phyloP scores from a whole-genome alignment of 92 coral and sea anemone species.

The Parazoanthus swiftii region DNA sequence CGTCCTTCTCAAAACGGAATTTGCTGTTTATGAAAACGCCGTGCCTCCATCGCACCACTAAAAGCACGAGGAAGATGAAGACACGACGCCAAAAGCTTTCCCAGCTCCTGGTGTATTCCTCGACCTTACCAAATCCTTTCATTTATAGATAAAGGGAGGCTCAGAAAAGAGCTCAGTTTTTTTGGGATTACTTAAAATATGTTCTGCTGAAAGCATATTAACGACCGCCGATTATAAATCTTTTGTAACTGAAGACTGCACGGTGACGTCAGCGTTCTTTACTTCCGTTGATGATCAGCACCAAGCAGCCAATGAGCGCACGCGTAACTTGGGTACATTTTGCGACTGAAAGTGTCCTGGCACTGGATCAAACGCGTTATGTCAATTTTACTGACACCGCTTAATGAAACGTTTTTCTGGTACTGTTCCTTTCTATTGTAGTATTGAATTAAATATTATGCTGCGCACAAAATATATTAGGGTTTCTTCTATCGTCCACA shows the following conservation, averaged over 20 bases:
- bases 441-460: neutral
- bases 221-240: too few relatives aligned
- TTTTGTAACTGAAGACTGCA: neutral
- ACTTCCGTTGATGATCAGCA: neutral
- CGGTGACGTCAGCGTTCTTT: neutral
- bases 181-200: neutral
- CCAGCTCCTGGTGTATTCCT: neutral
- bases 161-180: neutral
- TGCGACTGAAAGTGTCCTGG: neutral
- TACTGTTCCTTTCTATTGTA: neutral
- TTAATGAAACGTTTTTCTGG: neutral
- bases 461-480: too few relatives aligned
- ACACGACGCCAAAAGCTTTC: too few relatives aligned
- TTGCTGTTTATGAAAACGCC: neutral
- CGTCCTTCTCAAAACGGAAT: neutral
- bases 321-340: neutral
- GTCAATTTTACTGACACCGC: neutral
- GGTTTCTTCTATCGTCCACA: neutral
- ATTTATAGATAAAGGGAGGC: neutral
- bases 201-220: neutral
- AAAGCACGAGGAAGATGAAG: neutral
- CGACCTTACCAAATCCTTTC: neutral
- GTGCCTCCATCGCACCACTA: neutral
- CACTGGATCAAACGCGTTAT: neutral
- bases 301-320: neutral